These are phyloP conservation scores for Nerophis lumbriciformis DNA, from an alignment of 2,113 vertebrate species.

Conservation along the genomic window DNA sequence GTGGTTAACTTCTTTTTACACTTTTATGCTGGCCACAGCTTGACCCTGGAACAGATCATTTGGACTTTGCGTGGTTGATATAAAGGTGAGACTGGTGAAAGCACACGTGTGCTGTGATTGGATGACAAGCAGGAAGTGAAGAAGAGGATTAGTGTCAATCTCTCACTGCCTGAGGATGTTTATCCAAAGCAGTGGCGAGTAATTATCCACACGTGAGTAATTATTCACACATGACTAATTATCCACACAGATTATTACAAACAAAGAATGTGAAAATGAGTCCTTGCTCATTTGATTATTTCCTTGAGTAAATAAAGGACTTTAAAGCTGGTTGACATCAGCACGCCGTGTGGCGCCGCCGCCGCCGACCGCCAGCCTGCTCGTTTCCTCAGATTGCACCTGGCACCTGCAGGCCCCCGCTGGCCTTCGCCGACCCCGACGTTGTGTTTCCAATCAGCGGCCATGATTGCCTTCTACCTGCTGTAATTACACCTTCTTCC, in stretches of 20 bases:
- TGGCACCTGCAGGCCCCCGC: constrained; percentile 35
- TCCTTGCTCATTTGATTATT: constrained; percentile 44
- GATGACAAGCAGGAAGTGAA: constrained; percentile 32
- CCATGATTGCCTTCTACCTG: constrained; percentile 70
- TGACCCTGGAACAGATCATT: too few relatives aligned
- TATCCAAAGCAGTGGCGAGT: constrained; percentile 49
- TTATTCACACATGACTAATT: constrained; percentile 53
- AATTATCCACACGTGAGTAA: constrained; percentile 54
- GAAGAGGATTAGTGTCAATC: constrained; percentile 57
- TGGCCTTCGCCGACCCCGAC: constrained; percentile 60
- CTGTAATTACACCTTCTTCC: constrained; percentile 69
- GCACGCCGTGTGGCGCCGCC: constrained; percentile 36
- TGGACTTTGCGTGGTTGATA: not conserved
- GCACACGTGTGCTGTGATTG: not conserved
- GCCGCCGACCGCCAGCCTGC: constrained; percentile 39
- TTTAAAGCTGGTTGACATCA: constrained; percentile 46
- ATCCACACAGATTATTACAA: constrained; percentile 9
- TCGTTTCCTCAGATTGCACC: constrained; percentile 59
- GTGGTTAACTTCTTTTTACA: too few relatives aligned
- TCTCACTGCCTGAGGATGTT: constrained; percentile 36
- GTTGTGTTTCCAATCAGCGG: constrained; percentile 65
- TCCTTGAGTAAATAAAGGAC: constrained; percentile 58
- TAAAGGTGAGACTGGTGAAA: too few relatives aligned
- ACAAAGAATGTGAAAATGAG: constrained; percentile 14
- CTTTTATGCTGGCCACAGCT: too few relatives aligned